Evolutionary conservation across 2,888 invertebrate genomes (phyloP), one percentile per base, ranked within the genome.

Genomic region (Unio pictorum): DNA sequence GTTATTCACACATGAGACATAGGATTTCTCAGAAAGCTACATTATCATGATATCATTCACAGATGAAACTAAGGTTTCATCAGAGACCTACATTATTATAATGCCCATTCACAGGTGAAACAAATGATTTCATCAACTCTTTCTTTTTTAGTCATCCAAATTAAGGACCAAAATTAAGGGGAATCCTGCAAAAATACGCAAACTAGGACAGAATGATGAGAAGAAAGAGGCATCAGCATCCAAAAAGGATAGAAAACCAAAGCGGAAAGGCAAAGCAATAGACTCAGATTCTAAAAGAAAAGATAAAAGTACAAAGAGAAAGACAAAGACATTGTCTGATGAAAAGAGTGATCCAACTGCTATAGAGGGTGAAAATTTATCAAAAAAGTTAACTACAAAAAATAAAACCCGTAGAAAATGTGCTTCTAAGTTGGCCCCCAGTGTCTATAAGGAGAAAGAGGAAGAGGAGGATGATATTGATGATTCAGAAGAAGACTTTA

Each of bases 151-250:
- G 30, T 26, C 55, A 26, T 66, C 56, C 26, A 55, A 15, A 18
- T 15, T 30, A 17, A 63, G 60, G 59, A 66, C 15, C 7, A 66
- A 60, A 20, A 54, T 66, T 15, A 71, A 71, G 60, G 71, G 64
- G n/a, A 71, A 67, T 57, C 70, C 70, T 23, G 64, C 73, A 93
- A 93, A 88, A 94, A 95, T 34, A 61, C 55, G 26, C 26, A 66
- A 63, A 57, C 34, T 4, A 26, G 66, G 45, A 76, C 75, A 59
- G 59, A 63, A 62, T 6, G 55, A 71, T 45, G 65, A 75, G 61
- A 55, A 61, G 45, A 58, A 65, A 54, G 28, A 64, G 28, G 58
- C 57, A 74, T 64, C 57, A 18, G 34, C 58, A 61, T 61, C 68
- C 69, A 62, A 73, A 71, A 67, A 72, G 58, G 64, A 45, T 15